Conservation (phyloP, 2,113 vertebrate genomes). For the Andinoacara biseriatus region DNA sequence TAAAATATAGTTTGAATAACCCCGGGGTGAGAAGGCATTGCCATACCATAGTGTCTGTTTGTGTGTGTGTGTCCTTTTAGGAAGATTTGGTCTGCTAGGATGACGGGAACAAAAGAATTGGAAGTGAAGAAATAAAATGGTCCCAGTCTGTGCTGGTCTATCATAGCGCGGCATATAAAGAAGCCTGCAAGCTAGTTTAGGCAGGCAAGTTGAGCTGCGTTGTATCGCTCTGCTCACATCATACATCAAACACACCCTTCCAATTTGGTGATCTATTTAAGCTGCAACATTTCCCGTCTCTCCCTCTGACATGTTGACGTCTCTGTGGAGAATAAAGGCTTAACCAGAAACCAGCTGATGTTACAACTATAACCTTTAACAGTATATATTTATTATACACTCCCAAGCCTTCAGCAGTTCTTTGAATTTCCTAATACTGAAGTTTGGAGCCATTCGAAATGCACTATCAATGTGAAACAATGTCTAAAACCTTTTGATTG, state of each 20-base stretch:
- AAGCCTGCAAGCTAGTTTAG: neutral
- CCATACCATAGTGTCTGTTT: neutral
- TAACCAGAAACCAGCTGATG: neutral
- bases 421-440: neutral
- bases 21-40: neutral
- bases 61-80: neutral
- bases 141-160: neutral
- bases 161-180: neutral
- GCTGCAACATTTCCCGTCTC: neutral
- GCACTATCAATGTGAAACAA: rapidly evolving
- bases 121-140: rapidly evolving
- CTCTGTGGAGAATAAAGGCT: too few species aligned
- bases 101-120: neutral
- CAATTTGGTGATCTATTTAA: neutral
- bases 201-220: neutral
- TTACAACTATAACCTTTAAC: neutral
- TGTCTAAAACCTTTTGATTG: neutral
- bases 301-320: neutral
- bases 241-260: neutral
- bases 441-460: neutral
- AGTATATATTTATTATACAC: neutral
- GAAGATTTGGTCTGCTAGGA: neutral
- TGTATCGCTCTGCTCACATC: neutral
- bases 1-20: neutral
- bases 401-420: neutral